Evolutionary conservation across 2,888 invertebrate species (phyloP).

Genomic region (Ametastegia equiseti): DNA sequence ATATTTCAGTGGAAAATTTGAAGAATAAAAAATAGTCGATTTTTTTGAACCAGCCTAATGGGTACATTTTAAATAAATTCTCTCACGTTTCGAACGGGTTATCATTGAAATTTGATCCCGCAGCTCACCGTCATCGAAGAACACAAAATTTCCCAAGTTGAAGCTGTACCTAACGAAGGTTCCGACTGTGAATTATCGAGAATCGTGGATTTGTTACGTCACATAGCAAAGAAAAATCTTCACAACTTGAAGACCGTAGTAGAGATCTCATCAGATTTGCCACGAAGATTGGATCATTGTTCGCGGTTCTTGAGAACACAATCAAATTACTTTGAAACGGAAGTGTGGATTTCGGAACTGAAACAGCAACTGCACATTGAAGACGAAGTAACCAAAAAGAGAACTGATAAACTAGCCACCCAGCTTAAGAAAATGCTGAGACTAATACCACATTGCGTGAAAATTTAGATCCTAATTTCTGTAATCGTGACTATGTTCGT

Average conservation of each 20-base stretch:
- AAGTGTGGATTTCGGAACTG: conserved; percentile 53
- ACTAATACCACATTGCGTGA: conserved; percentile 60
- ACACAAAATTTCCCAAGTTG: conserved; percentile 54
- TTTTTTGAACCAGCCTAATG: too few relatives aligned
- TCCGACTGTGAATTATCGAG: conserved; percentile 57
- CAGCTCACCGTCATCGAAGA: conserved; percentile 61
- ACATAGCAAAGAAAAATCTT: conserved; percentile 58
- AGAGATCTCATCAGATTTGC: background rate
- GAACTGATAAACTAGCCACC: conserved; percentile 53
- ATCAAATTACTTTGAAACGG: conserved; percentile 49
- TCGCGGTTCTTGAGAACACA: conserved; percentile 57
- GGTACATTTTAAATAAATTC: background rate
- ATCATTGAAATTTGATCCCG: conserved; percentile 42
- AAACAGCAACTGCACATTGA: conserved; percentile 45
- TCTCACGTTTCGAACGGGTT: background rate
- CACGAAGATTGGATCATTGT: conserved; percentile 49
- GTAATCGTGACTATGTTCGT: background rate
- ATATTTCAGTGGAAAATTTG: too few relatives aligned
- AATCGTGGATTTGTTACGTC: conserved; percentile 58
- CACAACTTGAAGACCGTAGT: conserved; percentile 53
- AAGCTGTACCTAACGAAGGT: background rate
- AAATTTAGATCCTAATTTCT: conserved; percentile 54
- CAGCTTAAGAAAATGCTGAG: conserved; percentile 59
- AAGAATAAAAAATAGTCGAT: too few relatives aligned
- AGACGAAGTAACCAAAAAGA: conserved; percentile 50